These are phyloP conservation scores for Drosophila buzzatii DNA, from an alignment of 2,888 invertebrate species.

Conservation along the genomic window DNA sequence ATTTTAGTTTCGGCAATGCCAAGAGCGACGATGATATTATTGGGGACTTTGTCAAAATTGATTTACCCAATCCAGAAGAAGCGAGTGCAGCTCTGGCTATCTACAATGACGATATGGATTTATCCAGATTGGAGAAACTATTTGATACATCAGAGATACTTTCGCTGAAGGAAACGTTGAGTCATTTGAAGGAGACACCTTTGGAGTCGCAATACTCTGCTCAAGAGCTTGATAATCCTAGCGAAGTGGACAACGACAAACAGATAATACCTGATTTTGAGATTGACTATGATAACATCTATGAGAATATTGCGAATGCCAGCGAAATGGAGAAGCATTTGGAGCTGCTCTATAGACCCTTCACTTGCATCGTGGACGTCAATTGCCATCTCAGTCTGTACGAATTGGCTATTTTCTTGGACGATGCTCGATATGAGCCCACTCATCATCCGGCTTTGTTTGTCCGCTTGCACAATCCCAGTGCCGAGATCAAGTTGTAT, in stretches of 20 bases:
- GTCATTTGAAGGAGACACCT: not conserved
- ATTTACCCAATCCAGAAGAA: slow-evolving; percentile 16
- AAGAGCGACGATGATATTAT: slow-evolving; percentile 29
- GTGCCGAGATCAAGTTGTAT: slow-evolving; percentile 46
- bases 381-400: slow-evolving; percentile 47
- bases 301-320: slow-evolving; percentile 36
- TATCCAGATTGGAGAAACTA: slow-evolving; percentile 3
- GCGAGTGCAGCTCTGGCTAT: not conserved
- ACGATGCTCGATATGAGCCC: slow-evolving; percentile 57
- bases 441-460: slow-evolving; percentile 49
- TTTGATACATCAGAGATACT: slow-evolving; percentile 24
- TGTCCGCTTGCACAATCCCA: slow-evolving; percentile 45
- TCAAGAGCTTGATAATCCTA: not conserved
- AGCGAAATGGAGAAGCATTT: slow-evolving; percentile 48
- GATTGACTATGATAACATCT: slow-evolving; percentile 56
- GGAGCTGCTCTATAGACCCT: slow-evolving; percentile 61
- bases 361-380: slow-evolving; percentile 54
- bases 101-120: not conserved
- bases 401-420: slow-evolving; percentile 56
- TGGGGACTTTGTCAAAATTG: slow-evolving; percentile 36
- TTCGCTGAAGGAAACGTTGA: not conserved
- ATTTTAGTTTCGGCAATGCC: slow-evolving; percentile 6
- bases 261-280: slow-evolving; percentile 30
- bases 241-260: not conserved
- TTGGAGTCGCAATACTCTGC: not conserved